Conservation (phyloP, 2,888 invertebrate genomes). For the Chalcosyrphus nemorum region DNA sequence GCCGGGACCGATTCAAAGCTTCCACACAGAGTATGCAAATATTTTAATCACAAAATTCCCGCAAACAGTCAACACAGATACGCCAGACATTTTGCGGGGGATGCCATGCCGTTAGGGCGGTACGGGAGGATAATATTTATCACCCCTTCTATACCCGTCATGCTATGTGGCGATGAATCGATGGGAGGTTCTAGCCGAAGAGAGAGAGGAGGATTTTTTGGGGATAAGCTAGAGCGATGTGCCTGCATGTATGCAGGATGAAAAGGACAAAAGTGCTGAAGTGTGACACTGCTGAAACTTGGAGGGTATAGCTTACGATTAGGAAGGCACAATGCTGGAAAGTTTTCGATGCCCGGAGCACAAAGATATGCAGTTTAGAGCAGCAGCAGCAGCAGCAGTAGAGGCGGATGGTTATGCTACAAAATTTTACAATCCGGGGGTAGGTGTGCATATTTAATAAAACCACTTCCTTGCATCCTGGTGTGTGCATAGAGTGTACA, state of each 20-base stretch:
- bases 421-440: constrained; percentile 54
- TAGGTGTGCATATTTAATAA: constrained; percentile 72
- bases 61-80: constrained; percentile 70
- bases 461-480: constrained; percentile 55
- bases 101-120: neutral
- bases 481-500: neutral
- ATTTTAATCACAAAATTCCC: constrained; percentile 72
- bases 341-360: constrained; percentile 62
- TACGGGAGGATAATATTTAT: constrained; percentile 47
- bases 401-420: constrained; percentile 40
- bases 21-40: constrained; percentile 69
- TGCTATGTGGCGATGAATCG: constrained; percentile 9
- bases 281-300: constrained; percentile 64
- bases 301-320: constrained; percentile 42
- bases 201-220: constrained; percentile 21
- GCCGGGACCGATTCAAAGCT: constrained; percentile 62
- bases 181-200: neutral
- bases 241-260: constrained; percentile 20
- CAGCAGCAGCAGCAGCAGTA: constrained; percentile 12
- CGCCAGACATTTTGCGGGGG: constrained; percentile 53
- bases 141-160: neutral
- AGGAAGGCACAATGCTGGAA: constrained; percentile 40
- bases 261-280: constrained; percentile 69
- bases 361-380: constrained; percentile 58
- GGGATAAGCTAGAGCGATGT: constrained; percentile 38